These are phyloP conservation scores for Cydia strobilella DNA, from an alignment of 1,140 invertebrate genomes.

Conservation along the genomic window DNA sequence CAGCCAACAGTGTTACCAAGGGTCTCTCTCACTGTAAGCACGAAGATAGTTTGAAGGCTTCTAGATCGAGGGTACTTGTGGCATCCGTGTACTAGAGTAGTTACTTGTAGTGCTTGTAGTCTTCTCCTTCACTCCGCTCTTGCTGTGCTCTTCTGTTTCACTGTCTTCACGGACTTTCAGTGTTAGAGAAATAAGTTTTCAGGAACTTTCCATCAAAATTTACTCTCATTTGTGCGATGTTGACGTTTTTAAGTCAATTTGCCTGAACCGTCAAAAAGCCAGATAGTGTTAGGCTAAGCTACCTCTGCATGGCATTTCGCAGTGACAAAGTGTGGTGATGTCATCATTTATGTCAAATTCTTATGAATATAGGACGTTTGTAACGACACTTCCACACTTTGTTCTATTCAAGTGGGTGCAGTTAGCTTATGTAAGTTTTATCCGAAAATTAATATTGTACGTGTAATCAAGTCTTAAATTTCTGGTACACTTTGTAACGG, in stretches of 20 bases:
- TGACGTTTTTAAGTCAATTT: neutral
- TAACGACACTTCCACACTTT: too few species aligned
- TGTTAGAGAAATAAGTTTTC: neutral
- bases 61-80: neutral
- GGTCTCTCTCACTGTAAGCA: neutral
- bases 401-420: too few species aligned
- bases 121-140: slow-evolving; percentile 8
- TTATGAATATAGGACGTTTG: too few species aligned
- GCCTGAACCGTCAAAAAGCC: too few species aligned
- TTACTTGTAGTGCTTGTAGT: slow-evolving; percentile 5
- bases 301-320: too few species aligned
- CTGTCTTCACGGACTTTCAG: neutral
- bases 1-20: slow-evolving; percentile 7
- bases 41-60: neutral
- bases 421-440: too few species aligned
- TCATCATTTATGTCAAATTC: too few species aligned
- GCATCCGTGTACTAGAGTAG: slow-evolving; percentile 13
- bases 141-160: slow-evolving; percentile 1
- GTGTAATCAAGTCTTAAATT: too few species aligned
- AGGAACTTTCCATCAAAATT: neutral
- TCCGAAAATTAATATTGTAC: too few species aligned
- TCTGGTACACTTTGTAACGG: too few species aligned
- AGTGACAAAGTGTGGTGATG: too few species aligned
- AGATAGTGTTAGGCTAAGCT: too few species aligned
- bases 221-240: neutral